A percentile compares a stretch with the other conserved stretches of the same genome.
Evolutionary conservation across 1,140 invertebrate genomes (phyloP).

Genomic region (Conopomorpha cramerella): DNA sequence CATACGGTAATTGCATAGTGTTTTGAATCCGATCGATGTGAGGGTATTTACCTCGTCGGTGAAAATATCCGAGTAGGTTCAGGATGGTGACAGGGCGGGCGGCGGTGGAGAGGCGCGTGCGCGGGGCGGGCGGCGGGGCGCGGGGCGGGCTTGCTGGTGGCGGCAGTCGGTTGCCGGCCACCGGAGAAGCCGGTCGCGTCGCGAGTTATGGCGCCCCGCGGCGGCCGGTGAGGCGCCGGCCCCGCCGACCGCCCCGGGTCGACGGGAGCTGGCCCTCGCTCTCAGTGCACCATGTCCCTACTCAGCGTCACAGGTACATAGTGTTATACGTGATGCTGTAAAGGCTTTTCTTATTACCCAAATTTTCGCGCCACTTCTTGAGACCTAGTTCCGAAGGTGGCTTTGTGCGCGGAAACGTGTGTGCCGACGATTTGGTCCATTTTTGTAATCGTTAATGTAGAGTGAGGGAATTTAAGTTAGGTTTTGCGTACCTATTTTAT

Average conservation of each 20-base stretch:
- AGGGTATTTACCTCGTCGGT: slow-evolving; percentile 57
- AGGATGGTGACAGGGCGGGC: too few species aligned
- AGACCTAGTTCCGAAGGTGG: too few species aligned
- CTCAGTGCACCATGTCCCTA: slow-evolving; percentile 61
- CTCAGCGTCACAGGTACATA: slow-evolving; percentile 58
- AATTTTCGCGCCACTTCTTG: slow-evolving; percentile 21
- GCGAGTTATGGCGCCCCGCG: slow-evolving; percentile 45
- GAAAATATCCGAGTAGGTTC: slow-evolving; percentile 59
- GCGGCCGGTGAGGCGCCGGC: slow-evolving; percentile 51
- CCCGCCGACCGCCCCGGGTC: slow-evolving; percentile 51
- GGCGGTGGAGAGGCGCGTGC: too few species aligned
- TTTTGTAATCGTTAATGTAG: too few species aligned
- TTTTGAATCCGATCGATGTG: slow-evolving; percentile 54
- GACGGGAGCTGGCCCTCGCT: slow-evolving; percentile 42
- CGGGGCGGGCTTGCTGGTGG: slow-evolving; percentile 16
- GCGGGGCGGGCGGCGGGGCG: too few species aligned
- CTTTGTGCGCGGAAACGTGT: too few species aligned
- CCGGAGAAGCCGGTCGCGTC: slow-evolving; percentile 42
- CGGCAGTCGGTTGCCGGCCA: slow-evolving; percentile 54
- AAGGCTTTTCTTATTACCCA: too few species aligned
- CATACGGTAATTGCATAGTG: slow-evolving; percentile 58
- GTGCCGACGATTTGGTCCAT: too few species aligned
- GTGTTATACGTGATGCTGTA: slow-evolving; percentile 9
- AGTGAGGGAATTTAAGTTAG: too few species aligned
- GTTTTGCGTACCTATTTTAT: too few species aligned